Base-by-base conservation (phyloP, 1,140 invertebrate genomes). In the Rhagoletis pomonella region DNA sequence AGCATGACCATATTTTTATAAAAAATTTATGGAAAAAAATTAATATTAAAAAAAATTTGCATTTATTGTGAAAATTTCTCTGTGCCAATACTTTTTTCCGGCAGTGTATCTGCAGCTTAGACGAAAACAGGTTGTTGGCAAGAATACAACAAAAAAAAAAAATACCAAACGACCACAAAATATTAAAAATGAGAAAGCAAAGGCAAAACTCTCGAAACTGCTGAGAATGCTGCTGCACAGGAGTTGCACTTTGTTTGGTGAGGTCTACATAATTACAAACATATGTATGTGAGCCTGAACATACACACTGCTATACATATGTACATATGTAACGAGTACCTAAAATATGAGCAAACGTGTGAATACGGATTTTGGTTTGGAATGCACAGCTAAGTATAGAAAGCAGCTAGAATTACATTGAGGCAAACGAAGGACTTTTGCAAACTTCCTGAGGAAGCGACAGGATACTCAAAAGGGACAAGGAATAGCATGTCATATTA, bases 81-180 rank as follows among this genome's bases (percentile, higher is more conserved):
- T n/a, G n/a, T n/a, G n/a, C n/a, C n/a, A n/a, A n/a, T n/a, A n/a
- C n/a, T n/a, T n/a, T n/a, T n/a, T n/a, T n/a, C n/a, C n/a, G n/a
- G n/a, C n/a, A n/a, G n/a, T n/a, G n/a, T n/a, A 62, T n/a, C 3
- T 42, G 64, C 64, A 39, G 19, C 64, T 44, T 17, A 39, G 5
- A 77, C 44, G 73, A 55, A 77, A 77, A 77, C 73, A 77, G 44
- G 47, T 77, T 47, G 67, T 47, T 73, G 67, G 17, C 42, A 14
- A 5, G 42, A 17, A 73, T 6, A 47, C 10, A n/a, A 47, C 5
- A 73, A 44, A 73, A 44, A 39, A 42, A 73, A 47, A 42, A 42
- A 67, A 1, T 12, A 73, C 19, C 4, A 67, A 67, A 29, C 39
- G 29, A 3, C 60, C 60, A n/a, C 60, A 65, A 65, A 64, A 65